Evolutionary conservation across 2,797 vertebrate species (phyloP), one percentile per base, ranked within the genome.

Genomic region (Molossus alvarezi): DNA sequence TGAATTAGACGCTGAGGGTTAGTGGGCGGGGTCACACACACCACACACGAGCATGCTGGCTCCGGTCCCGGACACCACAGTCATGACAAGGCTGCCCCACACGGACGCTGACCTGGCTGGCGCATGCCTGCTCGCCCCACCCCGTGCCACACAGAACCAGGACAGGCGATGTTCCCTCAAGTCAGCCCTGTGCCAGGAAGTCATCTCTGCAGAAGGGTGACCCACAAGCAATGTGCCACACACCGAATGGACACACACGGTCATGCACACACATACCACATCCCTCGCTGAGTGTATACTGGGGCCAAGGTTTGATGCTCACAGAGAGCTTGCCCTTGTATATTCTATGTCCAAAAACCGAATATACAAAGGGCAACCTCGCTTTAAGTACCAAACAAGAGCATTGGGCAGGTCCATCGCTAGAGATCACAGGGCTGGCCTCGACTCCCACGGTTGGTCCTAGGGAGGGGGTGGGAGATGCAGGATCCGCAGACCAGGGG

Each of bases 311-410:
- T 98, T 97, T 98, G 97, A 96, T 97, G 51, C 96, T 97, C 97
- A 97, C 96, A 98, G 97, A 98, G 97, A 98, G 97, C 97, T 97
- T 98, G 97, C 96, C 97, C 97, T 98, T 98, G 97, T 98, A 98
- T 98, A 98, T 94, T 94, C 94, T 69, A 84, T 6, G 86, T 91
- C 71, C 93, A 98, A 45, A 69, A 96, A n/a, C 96, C 91, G 96
- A 97, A 97, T 97, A 98, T 96, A 98, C 97, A 97, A 95, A 98
- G 96, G 97, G 97, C 93, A 97, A 98, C 97, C 97, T 98, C 97
- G 94, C 97, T 97, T 17, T 95, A 90, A 98, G 97, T 92, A 97
- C 94, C 97, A 98, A 97, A 97, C 97, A 96, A 60, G 6, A 88
- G 69, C 88, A 88, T 0, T 37, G 81, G 95, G 97, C 95, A 89